A percentile compares a stretch with the other conserved stretches of the same genome.
Conservation (phyloP, 2,888 invertebrate species). For the Chorisops tibialis region DNA sequence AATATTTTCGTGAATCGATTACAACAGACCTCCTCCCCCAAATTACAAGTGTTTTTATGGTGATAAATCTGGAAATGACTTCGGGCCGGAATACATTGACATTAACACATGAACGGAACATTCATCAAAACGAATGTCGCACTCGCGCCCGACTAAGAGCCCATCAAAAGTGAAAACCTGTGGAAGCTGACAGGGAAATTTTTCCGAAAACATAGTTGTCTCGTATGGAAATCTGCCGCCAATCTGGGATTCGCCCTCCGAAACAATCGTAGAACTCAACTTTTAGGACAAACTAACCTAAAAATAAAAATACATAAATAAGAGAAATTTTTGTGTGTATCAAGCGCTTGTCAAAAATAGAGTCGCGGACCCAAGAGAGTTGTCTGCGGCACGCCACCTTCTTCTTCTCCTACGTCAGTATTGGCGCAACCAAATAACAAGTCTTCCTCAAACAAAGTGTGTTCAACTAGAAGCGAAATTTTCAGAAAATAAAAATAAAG, state of each 20-base stretch:
- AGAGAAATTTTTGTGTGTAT: conserved; percentile 30
- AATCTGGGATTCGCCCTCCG: conserved; percentile 1
- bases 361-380: conserved; percentile 14
- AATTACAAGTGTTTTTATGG: neutral
- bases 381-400: conserved; percentile 3
- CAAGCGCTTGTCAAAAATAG: conserved; percentile 33
- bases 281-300: conserved; percentile 25
- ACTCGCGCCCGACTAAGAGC: too few relatives aligned
- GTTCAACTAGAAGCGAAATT: too few relatives aligned
- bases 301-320: conserved; percentile 33
- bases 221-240: conserved; percentile 3
- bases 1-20: conserved; percentile 25
- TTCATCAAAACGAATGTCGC: conserved; percentile 10
- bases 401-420: neutral
- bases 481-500: too few relatives aligned
- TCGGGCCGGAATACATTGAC: too few relatives aligned
- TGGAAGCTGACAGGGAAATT: too few relatives aligned
- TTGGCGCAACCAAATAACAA: conserved; percentile 17
- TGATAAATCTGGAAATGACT: too few relatives aligned
- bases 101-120: neutral
- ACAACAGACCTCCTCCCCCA: conserved; percentile 19
- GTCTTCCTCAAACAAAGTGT: neutral
- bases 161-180: too few relatives aligned
- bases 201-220: too few relatives aligned
- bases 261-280: conserved; percentile 15